These are phyloP conservation scores for Bos javanicus DNA, from an alignment of 2,113 vertebrate genomes.

Conservation along the genomic window DNA sequence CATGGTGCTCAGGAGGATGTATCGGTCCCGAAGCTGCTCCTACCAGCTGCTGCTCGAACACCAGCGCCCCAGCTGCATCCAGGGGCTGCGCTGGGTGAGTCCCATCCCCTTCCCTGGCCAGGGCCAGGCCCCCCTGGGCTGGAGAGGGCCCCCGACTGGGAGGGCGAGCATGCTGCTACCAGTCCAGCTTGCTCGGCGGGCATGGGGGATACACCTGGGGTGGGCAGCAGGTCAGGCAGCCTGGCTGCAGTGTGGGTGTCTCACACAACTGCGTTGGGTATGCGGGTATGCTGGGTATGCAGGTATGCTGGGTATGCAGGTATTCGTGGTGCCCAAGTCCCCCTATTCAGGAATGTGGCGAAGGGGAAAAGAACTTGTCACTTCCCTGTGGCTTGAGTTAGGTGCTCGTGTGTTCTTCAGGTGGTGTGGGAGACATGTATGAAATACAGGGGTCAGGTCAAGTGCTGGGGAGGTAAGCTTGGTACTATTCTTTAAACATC, in stretches of 20 bases:
- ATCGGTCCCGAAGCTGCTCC: slow-evolving; percentile 90
- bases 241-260: neutral
- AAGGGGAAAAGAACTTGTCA: neutral
- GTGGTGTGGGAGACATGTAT: neutral
- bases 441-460: neutral
- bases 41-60: slow-evolving; percentile 88
- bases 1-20: slow-evolving; percentile 84
- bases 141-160: too few species aligned
- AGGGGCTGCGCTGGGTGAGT: slow-evolving; percentile 93
- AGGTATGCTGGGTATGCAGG: neutral
- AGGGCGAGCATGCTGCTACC: neutral
- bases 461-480: neutral
- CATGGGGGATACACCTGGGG: neutral
- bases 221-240: too few species aligned
- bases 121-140: neutral
- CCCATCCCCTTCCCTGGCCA: neutral
- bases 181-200: neutral
- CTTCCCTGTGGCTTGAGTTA: neutral
- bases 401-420: neutral
- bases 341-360: neutral
- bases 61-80: slow-evolving; percentile 80
- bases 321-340: neutral
- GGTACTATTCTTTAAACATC: neutral
- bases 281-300: rapidly evolving
- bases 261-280: neutral